Base-by-base conservation (phyloP, 2,888 invertebrate species). In the Globia sparganii region DNA sequence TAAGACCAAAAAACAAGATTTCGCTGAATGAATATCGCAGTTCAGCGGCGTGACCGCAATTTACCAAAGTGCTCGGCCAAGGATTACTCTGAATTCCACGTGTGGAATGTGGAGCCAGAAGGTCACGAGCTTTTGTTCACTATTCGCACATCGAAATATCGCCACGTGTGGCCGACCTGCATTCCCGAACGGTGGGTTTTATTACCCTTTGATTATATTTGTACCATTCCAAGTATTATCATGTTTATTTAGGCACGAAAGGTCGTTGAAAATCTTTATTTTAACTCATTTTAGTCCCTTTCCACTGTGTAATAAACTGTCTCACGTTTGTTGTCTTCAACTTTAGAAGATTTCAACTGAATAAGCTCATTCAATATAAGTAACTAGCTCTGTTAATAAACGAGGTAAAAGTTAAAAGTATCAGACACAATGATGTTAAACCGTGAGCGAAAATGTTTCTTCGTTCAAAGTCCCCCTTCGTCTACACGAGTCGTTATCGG, bases 91-190 rank as follows among this genome's bases (percentile, higher is more conserved):
- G 77, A 75, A 77, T 79, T 82, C 82, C 81, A 83, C 72, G 76
- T 74, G 78, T 77, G 84, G 90, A 88, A 90, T 89, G 86, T 58
- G 34, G 81, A 77, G 15, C 18, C 59, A 68, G 78, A 83, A 88
- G 86, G 89, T 86, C 77, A 77, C 61, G 70, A 70, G 80, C 75
- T 81, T 83, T 86, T 81, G 81, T 77, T 61, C 81, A 80, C 67
- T 80, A 80, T 85, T 87, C 78, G 71, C 81, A 83, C 80, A 74
- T 81, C 78, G 72, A 67, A 69, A 88, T 82, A 83, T 77, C 65
- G 46, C 71, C 65, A 65, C 71, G 75, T 78, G 78, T 72, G 65
- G 49, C 49, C 74, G 67, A 62, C 73, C 72, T 84, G 80, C 84
- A 87, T 87, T 75, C 75, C 73, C 40, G 59, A 67, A 74, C 65